These are phyloP conservation scores for Todus mexicanus DNA, from an alignment of 2,797 vertebrate species.

Conservation along the genomic window DNA sequence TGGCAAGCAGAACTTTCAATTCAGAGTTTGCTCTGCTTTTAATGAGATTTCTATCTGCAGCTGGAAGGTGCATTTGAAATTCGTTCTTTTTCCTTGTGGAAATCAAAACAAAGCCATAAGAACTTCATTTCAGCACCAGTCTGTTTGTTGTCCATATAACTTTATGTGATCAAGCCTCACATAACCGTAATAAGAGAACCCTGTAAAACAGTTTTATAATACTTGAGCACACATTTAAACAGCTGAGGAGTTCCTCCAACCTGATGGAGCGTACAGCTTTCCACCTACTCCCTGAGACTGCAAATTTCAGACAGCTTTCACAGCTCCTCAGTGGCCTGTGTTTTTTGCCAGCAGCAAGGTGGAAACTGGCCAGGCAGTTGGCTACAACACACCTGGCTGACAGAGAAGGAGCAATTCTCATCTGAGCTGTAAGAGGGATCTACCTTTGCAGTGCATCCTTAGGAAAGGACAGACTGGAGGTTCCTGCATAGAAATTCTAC, in stretches of 20 bases:
- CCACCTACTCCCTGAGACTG: background rate
- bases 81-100: constrained; percentile 23
- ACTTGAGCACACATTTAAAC: constrained; percentile 3
- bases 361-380: background rate
- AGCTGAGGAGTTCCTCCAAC: background rate
- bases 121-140: constrained; percentile 26
- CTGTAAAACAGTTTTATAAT: constrained; percentile 44
- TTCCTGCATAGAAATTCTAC: background rate
- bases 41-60: constrained; percentile 25
- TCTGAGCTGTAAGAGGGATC: background rate
- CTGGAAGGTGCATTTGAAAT: constrained; percentile 30
- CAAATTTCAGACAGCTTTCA: background rate
- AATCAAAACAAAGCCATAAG: constrained; percentile 48
- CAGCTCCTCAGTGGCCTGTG: background rate
- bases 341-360: background rate
- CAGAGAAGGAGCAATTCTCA: background rate
- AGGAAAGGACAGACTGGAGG: background rate
- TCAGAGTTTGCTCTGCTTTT: constrained; percentile 13
- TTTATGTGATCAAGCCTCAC: constrained; percentile 12
- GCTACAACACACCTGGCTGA: background rate
- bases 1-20: background rate
- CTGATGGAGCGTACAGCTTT: background rate
- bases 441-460: background rate
- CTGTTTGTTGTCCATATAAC: constrained; percentile 42
- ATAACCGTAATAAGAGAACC: constrained; percentile 39